Conservation (phyloP, 2,113 vertebrate genomes). For the Pipra filicauda region DNA sequence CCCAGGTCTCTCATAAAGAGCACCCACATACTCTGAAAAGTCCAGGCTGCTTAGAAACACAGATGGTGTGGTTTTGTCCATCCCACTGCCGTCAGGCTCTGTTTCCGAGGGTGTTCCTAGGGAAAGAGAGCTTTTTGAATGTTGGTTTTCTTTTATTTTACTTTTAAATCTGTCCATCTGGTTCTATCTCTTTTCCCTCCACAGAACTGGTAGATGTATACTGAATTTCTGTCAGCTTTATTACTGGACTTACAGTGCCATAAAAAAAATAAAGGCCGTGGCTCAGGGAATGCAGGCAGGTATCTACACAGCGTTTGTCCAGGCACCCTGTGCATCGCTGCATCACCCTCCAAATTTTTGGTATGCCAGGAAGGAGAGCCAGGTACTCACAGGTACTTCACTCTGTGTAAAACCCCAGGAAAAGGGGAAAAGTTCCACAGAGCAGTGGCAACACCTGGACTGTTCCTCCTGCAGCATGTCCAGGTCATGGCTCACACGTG, state of each 20-base stretch:
- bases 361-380: background rate
- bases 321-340: background rate
- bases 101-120: fast-evolving
- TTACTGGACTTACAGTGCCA: background rate
- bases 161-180: background rate
- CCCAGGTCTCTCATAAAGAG: background rate
- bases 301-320: background rate
- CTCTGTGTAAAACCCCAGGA: background rate
- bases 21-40: background rate
- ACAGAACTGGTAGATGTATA: background rate
- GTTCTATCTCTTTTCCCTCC: background rate
- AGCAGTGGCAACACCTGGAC: background rate
- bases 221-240: background rate
- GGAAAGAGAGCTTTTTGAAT: background rate
- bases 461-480: background rate
- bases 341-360: background rate
- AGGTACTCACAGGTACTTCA: background rate
- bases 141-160: background rate
- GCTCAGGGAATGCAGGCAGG: background rate
- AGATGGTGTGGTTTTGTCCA: background rate
- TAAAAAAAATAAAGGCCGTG: background rate
- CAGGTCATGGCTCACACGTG: fast-evolving
- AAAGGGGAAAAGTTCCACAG: background rate
- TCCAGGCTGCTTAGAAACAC: background rate
- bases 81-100: background rate